Conservation (phyloP, 2,113 vertebrate genomes). For the Dasyurus viverrinus region DNA sequence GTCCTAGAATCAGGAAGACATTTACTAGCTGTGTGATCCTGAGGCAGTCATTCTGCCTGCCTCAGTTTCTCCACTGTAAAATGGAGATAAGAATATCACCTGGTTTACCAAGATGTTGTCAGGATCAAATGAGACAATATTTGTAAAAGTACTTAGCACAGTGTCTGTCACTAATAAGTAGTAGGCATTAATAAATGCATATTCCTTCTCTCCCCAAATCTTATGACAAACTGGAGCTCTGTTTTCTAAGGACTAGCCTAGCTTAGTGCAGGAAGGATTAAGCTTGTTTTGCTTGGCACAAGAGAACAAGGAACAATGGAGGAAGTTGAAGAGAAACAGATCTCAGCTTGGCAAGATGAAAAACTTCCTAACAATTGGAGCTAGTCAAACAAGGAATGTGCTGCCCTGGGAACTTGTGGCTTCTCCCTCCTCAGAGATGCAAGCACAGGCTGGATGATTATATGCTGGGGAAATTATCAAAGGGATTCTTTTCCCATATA, state of each 20-base stretch:
- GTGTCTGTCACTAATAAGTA: neutral
- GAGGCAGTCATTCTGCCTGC: neutral
- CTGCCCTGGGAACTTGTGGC: neutral
- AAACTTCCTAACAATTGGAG: neutral
- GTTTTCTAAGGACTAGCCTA: neutral
- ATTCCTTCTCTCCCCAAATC: neutral
- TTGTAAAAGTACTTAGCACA: neutral
- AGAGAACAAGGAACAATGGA: neutral
- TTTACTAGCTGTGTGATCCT: neutral
- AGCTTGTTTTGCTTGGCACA: neutral
- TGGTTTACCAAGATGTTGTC: neutral
- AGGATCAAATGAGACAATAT: neutral
- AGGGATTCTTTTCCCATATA: neutral
- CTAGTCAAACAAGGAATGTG: neutral
- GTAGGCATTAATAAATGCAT: neutral
- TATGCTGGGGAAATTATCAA: neutral
- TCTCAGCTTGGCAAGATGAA: neutral
- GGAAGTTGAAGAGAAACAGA: neutral
- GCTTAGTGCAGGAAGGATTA: neutral
- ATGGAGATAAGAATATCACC: neutral
- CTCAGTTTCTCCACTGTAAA: neutral
- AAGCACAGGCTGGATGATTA: neutral
- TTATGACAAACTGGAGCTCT: neutral
- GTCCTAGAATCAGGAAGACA: neutral
- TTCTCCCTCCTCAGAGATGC: neutral